phyloP scores from a whole-genome alignment of 2,113 vertebrate genomes.

The Camelus bactrianus region DNA sequence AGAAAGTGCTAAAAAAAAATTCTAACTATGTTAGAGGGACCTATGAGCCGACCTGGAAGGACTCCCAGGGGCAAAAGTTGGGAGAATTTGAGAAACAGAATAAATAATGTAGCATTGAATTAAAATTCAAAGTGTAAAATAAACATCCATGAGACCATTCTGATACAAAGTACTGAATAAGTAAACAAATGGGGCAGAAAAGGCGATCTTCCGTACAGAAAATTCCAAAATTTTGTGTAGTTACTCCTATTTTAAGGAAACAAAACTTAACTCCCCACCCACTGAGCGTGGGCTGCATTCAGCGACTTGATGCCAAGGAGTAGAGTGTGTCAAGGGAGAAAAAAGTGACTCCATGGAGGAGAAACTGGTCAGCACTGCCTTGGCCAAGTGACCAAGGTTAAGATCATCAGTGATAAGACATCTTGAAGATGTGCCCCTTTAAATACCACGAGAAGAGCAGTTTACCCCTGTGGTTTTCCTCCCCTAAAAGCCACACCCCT shows the following conservation, averaged over 20 bases:
- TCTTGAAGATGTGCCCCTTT: background rate
- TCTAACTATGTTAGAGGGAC: background rate
- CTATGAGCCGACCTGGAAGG: background rate
- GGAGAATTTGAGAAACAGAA: background rate
- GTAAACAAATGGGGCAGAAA: background rate
- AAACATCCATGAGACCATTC: background rate
- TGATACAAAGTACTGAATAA: background rate
- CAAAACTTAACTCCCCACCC: background rate
- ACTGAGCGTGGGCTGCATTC: background rate
- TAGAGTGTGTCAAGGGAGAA: background rate
- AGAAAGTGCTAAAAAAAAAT: background rate
- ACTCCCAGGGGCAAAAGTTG: background rate
- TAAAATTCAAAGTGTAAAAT: constrained; percentile 14
- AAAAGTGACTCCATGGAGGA: background rate
- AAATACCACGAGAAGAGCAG: background rate
- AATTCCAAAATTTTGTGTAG: background rate
- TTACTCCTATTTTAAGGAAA: background rate
- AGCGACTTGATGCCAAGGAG: background rate
- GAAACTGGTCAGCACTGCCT: background rate
- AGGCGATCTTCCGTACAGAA: background rate
- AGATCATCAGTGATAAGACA: background rate
- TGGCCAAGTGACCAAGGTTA: background rate
- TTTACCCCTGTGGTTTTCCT: background rate
- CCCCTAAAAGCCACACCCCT: background rate
- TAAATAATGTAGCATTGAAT: background rate